phyloP scores from a whole-genome alignment of 1,140 invertebrate species.

The Bemisia tabaci region DNA sequence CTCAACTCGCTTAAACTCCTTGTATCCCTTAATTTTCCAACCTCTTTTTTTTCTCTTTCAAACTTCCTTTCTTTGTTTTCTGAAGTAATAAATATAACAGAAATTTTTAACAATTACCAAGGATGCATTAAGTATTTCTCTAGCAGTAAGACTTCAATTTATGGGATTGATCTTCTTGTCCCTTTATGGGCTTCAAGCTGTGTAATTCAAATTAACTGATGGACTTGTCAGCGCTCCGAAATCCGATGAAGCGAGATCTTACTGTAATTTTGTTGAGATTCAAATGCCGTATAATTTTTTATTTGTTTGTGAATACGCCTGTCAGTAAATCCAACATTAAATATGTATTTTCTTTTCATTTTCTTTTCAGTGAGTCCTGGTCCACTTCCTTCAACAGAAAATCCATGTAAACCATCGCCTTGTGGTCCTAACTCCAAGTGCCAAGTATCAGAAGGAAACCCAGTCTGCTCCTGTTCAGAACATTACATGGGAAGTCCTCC shows the following conservation, averaged over 20 bases:
- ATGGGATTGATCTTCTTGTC: too few relatives aligned
- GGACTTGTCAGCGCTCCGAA: too few relatives aligned
- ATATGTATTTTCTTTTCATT: neutral
- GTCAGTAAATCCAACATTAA: neutral
- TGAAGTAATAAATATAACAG: too few relatives aligned
- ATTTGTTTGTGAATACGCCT: conserved; percentile 17
- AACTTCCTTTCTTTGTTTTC: neutral
- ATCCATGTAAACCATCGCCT: conserved; percentile 44
- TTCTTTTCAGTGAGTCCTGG: conserved; percentile 13
- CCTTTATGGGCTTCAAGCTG: too few relatives aligned
- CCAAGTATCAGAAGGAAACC: conserved; percentile 37
- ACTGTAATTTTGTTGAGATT: neutral
- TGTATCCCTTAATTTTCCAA: too few relatives aligned
- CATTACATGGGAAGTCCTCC: conserved; percentile 40
- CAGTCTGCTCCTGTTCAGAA: conserved; percentile 41
- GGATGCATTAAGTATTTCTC: too few relatives aligned
- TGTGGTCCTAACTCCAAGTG: conserved; percentile 52
- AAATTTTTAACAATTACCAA: too few relatives aligned
- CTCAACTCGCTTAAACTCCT: too few relatives aligned
- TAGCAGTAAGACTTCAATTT: too few relatives aligned
- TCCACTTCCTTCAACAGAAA: conserved; percentile 25
- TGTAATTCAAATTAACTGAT: too few relatives aligned
- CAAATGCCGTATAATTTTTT: conserved; percentile 16
- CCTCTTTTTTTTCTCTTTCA: neutral
- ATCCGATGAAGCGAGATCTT: too few relatives aligned